These are phyloP conservation scores for Hephaestus fuliginosus DNA, from an alignment of 2,797 vertebrate species.

Conservation along the genomic window DNA sequence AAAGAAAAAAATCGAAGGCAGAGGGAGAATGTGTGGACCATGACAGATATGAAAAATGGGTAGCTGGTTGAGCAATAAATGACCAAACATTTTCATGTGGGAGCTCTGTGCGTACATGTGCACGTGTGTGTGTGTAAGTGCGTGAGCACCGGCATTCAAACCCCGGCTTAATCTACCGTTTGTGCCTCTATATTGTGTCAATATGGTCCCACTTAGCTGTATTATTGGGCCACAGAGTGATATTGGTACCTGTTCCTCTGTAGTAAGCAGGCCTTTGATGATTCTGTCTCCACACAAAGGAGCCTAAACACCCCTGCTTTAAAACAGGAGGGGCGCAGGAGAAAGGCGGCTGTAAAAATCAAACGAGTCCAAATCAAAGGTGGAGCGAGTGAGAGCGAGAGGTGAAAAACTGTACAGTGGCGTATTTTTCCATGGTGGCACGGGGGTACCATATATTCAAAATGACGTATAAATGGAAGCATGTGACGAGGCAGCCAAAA, in stretches of 20 bases:
- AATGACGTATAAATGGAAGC: slow-evolving; percentile 69
- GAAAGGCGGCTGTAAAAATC: slow-evolving; percentile 66
- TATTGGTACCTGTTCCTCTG: slow-evolving; percentile 75
- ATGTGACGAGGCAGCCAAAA: slow-evolving; percentile 53
- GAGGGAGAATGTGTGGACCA: slow-evolving; percentile 69
- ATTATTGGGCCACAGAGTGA: slow-evolving; percentile 67
- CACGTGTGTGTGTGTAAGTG: slow-evolving; percentile 16
- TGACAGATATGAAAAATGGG: slow-evolving; percentile 85
- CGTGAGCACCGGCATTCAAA: slow-evolving; percentile 36
- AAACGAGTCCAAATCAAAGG: slow-evolving; percentile 68
- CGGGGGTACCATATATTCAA: slow-evolving; percentile 48
- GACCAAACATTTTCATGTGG: slow-evolving; percentile 78
- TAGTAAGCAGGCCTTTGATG: slow-evolving; percentile 78
- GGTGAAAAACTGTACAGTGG: slow-evolving; percentile 53
- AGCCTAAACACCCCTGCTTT: slow-evolving; percentile 55
- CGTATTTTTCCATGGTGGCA: slow-evolving; percentile 67
- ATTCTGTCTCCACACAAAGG: slow-evolving; percentile 71
- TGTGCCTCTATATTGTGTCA: slow-evolving; percentile 69
- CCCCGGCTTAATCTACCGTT: slow-evolving; percentile 61
- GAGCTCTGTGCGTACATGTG: slow-evolving; percentile 46
- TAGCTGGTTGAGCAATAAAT: slow-evolving; percentile 75
- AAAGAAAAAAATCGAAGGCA: slow-evolving; percentile 31
- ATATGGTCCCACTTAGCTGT: slow-evolving; percentile 79
- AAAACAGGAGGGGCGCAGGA: slow-evolving; percentile 42
- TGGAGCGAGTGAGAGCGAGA: slow-evolving; percentile 41